Conservation (phyloP, 2,113 vertebrate genomes). For the Mohoua ochrocephala region DNA sequence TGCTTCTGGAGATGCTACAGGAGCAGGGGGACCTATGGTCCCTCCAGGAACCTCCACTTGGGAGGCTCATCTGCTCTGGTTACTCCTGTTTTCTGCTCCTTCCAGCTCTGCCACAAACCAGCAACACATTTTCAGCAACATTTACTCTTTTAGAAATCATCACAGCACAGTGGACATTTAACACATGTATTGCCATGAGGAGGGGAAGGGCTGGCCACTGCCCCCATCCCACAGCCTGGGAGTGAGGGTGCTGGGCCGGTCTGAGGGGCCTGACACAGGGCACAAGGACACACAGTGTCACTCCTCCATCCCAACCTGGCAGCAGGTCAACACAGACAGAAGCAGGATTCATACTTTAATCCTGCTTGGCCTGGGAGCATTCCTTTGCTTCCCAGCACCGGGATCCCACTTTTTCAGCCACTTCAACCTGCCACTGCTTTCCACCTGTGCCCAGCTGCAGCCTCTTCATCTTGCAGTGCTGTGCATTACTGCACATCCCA, state of each 20-base stretch:
- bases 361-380: not conserved
- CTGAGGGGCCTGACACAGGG: not conserved
- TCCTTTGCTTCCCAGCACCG: not conserved
- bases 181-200: fast-evolving
- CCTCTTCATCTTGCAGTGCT: not conserved
- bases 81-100: not conserved
- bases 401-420: not conserved
- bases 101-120: not conserved
- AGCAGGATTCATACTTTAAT: not conserved
- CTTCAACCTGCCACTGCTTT: not conserved
- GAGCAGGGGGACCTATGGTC: not conserved
- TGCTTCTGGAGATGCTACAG: not conserved
- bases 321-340: not conserved
- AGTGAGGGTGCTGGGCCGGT: not conserved
- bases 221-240: not conserved
- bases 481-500: not conserved
- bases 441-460: not conserved
- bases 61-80: not conserved
- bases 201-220: not conserved
- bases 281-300: not conserved
- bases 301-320: not conserved
- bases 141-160: not conserved
- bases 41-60: not conserved
- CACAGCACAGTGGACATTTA: not conserved
- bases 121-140: not conserved